Conservation (phyloP, 2,113 vertebrate species). For the Catharus fuscescens region DNA sequence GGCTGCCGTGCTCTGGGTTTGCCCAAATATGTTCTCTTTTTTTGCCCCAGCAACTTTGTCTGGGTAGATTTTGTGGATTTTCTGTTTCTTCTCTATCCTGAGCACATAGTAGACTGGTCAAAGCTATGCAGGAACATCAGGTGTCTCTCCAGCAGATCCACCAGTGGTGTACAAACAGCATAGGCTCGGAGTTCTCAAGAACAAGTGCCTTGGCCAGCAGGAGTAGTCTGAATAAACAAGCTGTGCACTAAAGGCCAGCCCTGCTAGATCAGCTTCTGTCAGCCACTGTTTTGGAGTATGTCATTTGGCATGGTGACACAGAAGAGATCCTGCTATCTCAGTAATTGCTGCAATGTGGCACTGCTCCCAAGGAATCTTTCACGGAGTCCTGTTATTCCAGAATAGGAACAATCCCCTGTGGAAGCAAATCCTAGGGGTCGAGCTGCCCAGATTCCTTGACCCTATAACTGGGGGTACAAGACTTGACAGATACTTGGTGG, state of each 20-base stretch:
- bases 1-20: not conserved
- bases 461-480: not conserved
- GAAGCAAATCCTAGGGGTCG: not conserved
- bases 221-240: not conserved
- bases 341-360: not conserved
- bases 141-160: not conserved
- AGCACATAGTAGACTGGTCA: not conserved
- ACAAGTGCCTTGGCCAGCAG: rapidly evolving
- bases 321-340: not conserved
- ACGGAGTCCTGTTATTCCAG: not conserved
- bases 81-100: not conserved
- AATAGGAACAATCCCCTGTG: not conserved
- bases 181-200: not conserved
- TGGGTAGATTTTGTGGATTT: not conserved
- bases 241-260: rapidly evolving
- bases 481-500: not conserved
- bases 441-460: not conserved
- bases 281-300: not conserved
- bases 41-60: not conserved
- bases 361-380: not conserved
- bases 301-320: not conserved
- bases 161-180: rapidly evolving
- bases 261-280: not conserved
- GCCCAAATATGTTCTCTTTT: not conserved
- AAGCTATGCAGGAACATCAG: not conserved